These are phyloP conservation scores for Mythimna lalbum DNA, from an alignment of 2,888 invertebrate genomes.

Conservation along the genomic window DNA sequence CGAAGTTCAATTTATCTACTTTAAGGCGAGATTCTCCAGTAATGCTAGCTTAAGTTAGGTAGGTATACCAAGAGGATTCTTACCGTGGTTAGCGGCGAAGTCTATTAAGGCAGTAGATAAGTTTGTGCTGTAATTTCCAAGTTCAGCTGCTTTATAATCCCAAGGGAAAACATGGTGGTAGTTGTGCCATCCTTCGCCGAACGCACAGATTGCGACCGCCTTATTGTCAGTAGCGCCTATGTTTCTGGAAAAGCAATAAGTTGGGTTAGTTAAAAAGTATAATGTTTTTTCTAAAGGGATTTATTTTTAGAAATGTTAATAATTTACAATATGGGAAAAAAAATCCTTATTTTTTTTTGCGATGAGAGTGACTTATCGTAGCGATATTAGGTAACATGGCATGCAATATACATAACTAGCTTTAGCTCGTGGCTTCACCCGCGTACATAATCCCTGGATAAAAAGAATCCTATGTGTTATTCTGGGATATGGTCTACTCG, in stretches of 20 bases:
- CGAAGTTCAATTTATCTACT: background rate
- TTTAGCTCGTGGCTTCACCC: no score
- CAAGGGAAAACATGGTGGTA: slow-evolving; percentile 97
- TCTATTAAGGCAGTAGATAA: slow-evolving; percentile 92
- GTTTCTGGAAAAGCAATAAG: slow-evolving; percentile 80
- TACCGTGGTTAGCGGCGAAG: slow-evolving; percentile 93
- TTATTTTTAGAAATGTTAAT: background rate
- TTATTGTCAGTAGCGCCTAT: slow-evolving; percentile 94
- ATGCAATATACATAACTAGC: no score
- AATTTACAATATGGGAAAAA: no score
- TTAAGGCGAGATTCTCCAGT: background rate
- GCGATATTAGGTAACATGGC: no score
- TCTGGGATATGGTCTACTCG: no score
- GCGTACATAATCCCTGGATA: no score
- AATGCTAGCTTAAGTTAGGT: no score
- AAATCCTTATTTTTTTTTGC: no score
- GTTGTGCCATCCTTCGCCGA: slow-evolving; percentile 97
- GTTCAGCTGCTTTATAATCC: slow-evolving; percentile 94
- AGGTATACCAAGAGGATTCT: slow-evolving; percentile 12
- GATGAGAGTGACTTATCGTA: no score
- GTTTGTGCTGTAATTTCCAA: slow-evolving; percentile 92
- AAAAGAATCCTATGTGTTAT: no score
- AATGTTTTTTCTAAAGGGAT: background rate
- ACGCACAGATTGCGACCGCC: slow-evolving; percentile 92
- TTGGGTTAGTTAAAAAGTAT: slow-evolving; percentile 1